Base-by-base conservation (phyloP, 1,140 invertebrate species). In the Trissolcus basalis region DNA sequence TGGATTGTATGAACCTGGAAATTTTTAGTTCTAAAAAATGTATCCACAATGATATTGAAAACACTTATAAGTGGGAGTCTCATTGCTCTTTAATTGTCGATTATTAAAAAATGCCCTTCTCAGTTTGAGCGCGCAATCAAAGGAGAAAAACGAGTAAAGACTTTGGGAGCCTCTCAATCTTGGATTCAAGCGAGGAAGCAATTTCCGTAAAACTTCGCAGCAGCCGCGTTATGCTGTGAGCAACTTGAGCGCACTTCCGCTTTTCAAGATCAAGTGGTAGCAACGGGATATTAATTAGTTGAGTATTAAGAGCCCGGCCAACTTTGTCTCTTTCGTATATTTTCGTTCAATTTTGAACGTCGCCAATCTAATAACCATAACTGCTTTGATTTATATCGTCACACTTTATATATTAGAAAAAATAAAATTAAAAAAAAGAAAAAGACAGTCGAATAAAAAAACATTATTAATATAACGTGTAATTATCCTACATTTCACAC, bases 101-200 rank as follows among this genome's bases (percentile, higher is more conserved):
- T 87, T 88, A 87, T 88, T 88, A 88, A 87, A 87, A 86, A 84
- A 80, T 72, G 50, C 83, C 79, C 74, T 59, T 36, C 53, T 51
- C 32, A n/a, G 35, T 44, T 35, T 27, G 6, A 49, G 50, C 58
- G 49, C 35, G 61, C 65, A 82, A 81, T 82, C 77, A 82, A 80
- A 82, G 79, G 71, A 56, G 53, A 58, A 72, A 58, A 61, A 70
- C 47, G 65, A 54, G 54, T 45, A 72, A 54, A 71, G 61, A 68
- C 63, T 63, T 55, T 50, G 19, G 19, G 51, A 64, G 65, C 76
- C 59, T 80, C 79, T 79, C 74, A 78, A 78, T 75, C 72, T 78
- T 61, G 58, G 76, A 58, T 78, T 54, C 70, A 56, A 73, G 19
- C 76, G 50, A 70, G 70, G 64, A 77, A 79, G 73, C 75, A 80